These are phyloP conservation scores for Platichthys flesus DNA, from an alignment of 2,113 vertebrate species.

Conservation along the genomic window DNA sequence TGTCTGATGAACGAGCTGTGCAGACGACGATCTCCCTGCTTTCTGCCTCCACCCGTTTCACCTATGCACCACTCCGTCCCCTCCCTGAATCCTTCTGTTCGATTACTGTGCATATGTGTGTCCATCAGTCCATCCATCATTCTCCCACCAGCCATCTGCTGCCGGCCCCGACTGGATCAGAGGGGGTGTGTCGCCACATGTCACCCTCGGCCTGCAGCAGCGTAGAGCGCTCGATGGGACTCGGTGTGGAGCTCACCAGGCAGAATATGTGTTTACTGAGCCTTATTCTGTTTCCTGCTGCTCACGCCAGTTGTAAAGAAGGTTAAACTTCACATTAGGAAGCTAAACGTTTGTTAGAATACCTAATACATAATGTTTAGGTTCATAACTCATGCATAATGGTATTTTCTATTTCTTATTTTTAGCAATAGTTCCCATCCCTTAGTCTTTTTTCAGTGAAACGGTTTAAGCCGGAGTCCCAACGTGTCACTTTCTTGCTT, in stretches of 20 bases:
- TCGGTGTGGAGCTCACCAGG: neutral
- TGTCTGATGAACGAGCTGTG: slow-evolving; percentile 3
- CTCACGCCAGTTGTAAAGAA: neutral
- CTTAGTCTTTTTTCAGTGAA: no score
- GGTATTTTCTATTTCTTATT: no score
- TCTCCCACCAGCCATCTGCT: slow-evolving; percentile 68
- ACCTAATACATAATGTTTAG: no score
- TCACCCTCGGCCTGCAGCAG: slow-evolving; percentile 53
- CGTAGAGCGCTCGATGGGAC: neutral
- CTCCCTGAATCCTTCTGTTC: slow-evolving; percentile 10
- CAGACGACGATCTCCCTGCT: neutral
- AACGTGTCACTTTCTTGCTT: no score
- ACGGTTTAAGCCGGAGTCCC: no score
- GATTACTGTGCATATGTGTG: slow-evolving; percentile 11
- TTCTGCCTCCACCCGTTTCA: no score
- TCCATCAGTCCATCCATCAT: slow-evolving; percentile 64
- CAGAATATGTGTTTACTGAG: neutral
- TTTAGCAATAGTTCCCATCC: no score
- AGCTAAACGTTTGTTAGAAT: no score
- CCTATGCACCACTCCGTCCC: neutral
- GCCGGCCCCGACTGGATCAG: slow-evolving; percentile 43
- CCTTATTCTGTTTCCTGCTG: no score
- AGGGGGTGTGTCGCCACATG: slow-evolving; percentile 65
- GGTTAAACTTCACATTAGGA: no score
- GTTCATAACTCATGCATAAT: no score